Evolutionary conservation across 2,113 vertebrate genomes (phyloP), one percentile per base, ranked within the genome.

Genomic region (Microcebus griseorufus): DNA sequence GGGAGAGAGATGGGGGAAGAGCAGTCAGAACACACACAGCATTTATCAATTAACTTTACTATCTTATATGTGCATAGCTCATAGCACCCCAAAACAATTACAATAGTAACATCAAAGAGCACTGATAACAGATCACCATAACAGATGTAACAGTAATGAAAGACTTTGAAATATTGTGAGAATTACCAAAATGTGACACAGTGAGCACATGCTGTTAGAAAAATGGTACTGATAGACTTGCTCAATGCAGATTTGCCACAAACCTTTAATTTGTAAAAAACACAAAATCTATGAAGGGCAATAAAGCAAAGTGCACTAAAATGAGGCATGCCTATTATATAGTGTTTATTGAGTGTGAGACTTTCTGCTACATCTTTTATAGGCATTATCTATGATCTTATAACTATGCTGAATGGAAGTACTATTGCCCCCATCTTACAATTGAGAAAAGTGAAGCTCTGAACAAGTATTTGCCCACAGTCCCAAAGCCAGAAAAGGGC

Each of bases 371-470:
- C 1, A 70, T 45, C 25, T 39, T 69, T 88, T 79, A 73, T 4
- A 92, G 11, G n/a, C 29, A 87, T 89, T 67, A 81, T 67, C 39
- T 65, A 11, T 62, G 42, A 82, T 79, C n/a, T 73, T 75, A 70
- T 7, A 93, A 53, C 16, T 72, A 67, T n/a, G 18, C 55, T 69
- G 6, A 90, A 34, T 55, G 8, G n/a, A 88, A 53, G 22, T 48
- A 27, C 83, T 76, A 78, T 5, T 83, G 32, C 2, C 9, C 51
- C 58, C n/a, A 62, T 39, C 32, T 92, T 92, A 94, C 64, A 92
- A 92, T 90, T 45, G 34, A 93, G 64, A 87, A 76, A 84, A 84
- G 45, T 62, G 88, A 90, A 84, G 14, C 34, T 88, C 51, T 79
- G 45, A 96, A 67, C 92, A 10, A 84, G 9, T 72, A 27, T 76